These are phyloP conservation scores for Solenopsis fugax DNA, from an alignment of 1,140 invertebrate species.

Conservation along the genomic window DNA sequence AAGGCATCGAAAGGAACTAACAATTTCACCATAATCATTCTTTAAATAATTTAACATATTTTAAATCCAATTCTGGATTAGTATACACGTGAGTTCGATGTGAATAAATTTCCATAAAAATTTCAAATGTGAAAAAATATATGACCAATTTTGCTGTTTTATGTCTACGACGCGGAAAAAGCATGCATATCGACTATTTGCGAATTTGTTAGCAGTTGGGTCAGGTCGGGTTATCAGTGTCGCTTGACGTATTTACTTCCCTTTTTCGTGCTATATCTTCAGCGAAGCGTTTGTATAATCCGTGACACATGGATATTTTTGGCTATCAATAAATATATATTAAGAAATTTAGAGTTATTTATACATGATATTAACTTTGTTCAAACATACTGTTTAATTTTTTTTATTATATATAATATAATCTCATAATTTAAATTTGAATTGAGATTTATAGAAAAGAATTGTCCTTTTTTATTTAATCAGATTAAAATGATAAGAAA, in stretches of 20 bases:
- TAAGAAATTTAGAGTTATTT: not conserved
- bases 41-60: not conserved
- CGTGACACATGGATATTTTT: not conserved
- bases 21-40: slow-evolving; percentile 25
- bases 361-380: not conserved
- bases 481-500: not conserved
- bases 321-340: not conserved
- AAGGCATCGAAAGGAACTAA: slow-evolving; percentile 28
- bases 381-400: not conserved
- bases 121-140: slow-evolving; percentile 1
- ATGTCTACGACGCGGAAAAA: slow-evolving; percentile 16
- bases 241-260: slow-evolving; percentile 15
- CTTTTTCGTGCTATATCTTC: slow-evolving; percentile 24
- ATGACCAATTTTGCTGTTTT: slow-evolving; percentile 4
- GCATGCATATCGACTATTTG: slow-evolving; percentile 15
- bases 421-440: not conserved
- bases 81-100: not conserved
- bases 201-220: slow-evolving; percentile 20
- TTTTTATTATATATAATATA: not conserved
- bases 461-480: not conserved
- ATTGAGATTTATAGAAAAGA: not conserved
- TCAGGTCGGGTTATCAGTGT: slow-evolving; percentile 49
- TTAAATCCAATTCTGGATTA: not conserved
- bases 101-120: not conserved
- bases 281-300: not conserved